Conservation (phyloP, 92 coral and sea anemone species). For the Paragorgia papillata region DNA sequence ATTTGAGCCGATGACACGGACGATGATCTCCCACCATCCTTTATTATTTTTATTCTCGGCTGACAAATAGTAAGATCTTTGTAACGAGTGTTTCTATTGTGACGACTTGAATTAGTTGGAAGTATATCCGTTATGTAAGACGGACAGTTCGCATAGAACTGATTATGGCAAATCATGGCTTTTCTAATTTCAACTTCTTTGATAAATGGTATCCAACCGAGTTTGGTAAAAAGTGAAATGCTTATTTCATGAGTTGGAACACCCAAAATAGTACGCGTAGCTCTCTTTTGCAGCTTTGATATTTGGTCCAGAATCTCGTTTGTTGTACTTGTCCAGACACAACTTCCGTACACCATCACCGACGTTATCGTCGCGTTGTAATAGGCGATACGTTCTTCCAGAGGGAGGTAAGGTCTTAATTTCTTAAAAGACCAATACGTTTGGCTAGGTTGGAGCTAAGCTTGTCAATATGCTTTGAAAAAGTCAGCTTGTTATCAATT, state of each 20-base stretch:
- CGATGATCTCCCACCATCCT: neutral
- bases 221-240: neutral
- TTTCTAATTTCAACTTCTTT: conserved; percentile 9
- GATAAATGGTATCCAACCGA: conserved; percentile 11
- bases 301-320: neutral
- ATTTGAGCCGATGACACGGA: neutral
- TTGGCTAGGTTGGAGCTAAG: neutral
- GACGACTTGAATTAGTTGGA: conserved; percentile 1
- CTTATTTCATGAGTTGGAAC: conserved; percentile 1
- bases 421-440: conserved; percentile 11
- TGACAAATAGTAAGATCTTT: neutral
- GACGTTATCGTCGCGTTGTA: conserved; percentile 7
- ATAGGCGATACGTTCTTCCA: conserved; percentile 7
- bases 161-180: conserved; percentile 5
- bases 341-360: conserved; percentile 4
- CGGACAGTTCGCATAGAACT: conserved; percentile 1
- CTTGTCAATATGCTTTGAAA: neutral
- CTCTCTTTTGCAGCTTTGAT: neutral
- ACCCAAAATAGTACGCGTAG: neutral
- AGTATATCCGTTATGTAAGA: neutral
- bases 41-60: neutral
- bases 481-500: neutral
- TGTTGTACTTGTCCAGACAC: conserved; percentile 8
- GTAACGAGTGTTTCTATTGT: neutral
- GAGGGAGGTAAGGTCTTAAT: conserved; percentile 2